Evolutionary conservation across 2,888 invertebrate species (phyloP).

Genomic region (Morpho helenor): DNA sequence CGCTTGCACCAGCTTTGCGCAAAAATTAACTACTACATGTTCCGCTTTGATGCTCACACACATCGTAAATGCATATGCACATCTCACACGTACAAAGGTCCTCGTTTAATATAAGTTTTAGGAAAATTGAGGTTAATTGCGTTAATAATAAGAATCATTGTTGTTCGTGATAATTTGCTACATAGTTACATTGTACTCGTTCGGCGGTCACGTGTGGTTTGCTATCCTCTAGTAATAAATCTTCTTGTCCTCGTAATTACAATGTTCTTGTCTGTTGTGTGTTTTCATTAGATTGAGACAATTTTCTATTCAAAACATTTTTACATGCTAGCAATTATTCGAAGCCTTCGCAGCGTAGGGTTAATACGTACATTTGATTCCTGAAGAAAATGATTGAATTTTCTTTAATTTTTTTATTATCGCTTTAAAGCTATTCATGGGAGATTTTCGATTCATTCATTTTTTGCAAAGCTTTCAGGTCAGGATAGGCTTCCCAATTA

Average conservation of each 20-base stretch:
- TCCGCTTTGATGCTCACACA: slow-evolving; percentile 65
- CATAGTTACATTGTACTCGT: slow-evolving; percentile 41
- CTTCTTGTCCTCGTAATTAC: slow-evolving; percentile 76
- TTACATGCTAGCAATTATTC: neutral
- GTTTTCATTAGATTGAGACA: slow-evolving; percentile 68
- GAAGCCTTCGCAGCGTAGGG: too few species aligned
- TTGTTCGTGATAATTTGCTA: slow-evolving; percentile 43
- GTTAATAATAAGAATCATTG: slow-evolving; percentile 52
- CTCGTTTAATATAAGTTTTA: slow-evolving; percentile 39
- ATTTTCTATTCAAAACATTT: slow-evolving; percentile 32
- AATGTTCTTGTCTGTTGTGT: slow-evolving; percentile 75
- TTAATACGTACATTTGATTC: too few species aligned
- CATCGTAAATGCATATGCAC: slow-evolving; percentile 70
- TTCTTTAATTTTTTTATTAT: too few species aligned
- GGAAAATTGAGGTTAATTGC: slow-evolving; percentile 60
- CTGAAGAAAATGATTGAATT: too few species aligned
- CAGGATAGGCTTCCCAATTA: too few species aligned
- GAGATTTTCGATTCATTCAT: too few species aligned
- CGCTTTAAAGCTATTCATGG: too few species aligned
- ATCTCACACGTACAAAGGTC: slow-evolving; percentile 40
- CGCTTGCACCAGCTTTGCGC: slow-evolving; percentile 75
- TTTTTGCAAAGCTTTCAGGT: too few species aligned
- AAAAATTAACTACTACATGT: slow-evolving; percentile 78
- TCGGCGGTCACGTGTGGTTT: slow-evolving; percentile 68
- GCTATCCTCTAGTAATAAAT: slow-evolving; percentile 74